Percentiles rank a stretch among this genome's conserved stretches.
Conservation (phyloP, 2,888 invertebrate species). For the Cephus sareptanus region DNA sequence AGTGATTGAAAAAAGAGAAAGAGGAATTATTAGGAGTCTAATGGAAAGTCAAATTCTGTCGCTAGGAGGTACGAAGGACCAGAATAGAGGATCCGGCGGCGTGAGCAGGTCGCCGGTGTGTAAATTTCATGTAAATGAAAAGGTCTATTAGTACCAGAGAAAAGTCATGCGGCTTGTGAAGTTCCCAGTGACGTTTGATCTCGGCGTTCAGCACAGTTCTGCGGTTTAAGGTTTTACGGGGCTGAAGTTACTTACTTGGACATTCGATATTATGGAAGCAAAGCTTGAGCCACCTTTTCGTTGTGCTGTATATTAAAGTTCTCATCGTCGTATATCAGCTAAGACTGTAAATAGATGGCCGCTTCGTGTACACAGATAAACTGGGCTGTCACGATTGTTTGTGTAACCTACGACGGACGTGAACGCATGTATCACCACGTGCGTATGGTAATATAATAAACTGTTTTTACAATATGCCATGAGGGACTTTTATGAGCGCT, state of each 20-base stretch:
- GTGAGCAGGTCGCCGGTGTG: background rate
- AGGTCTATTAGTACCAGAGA: too few species aligned
- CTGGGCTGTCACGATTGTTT: conserved; percentile 16
- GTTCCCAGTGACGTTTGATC: too few species aligned
- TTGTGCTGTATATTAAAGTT: conserved; percentile 17
- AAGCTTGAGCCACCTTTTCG: background rate
- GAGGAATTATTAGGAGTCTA: too few species aligned
- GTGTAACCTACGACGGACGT: conserved; percentile 15
- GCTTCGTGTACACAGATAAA: conserved; percentile 8
- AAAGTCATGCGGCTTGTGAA: too few species aligned
- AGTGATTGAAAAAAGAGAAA: too few species aligned
- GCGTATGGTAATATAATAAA: conserved; percentile 19
- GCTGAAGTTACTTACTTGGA: too few species aligned
- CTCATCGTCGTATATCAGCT: conserved; percentile 11
- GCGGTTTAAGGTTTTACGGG: too few species aligned
- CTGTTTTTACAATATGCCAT: conserved; percentile 24
- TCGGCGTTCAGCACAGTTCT: too few species aligned
- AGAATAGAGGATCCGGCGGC: background rate
- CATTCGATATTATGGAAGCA: background rate
- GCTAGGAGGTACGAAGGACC: background rate
- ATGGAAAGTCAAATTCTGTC: too few species aligned
- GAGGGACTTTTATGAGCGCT: background rate
- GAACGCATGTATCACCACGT: background rate
- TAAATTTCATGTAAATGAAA: background rate
- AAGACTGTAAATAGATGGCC: conserved; percentile 16